Base-by-base conservation (phyloP, 1,140 invertebrate species). In the Orius insidiosus region DNA sequence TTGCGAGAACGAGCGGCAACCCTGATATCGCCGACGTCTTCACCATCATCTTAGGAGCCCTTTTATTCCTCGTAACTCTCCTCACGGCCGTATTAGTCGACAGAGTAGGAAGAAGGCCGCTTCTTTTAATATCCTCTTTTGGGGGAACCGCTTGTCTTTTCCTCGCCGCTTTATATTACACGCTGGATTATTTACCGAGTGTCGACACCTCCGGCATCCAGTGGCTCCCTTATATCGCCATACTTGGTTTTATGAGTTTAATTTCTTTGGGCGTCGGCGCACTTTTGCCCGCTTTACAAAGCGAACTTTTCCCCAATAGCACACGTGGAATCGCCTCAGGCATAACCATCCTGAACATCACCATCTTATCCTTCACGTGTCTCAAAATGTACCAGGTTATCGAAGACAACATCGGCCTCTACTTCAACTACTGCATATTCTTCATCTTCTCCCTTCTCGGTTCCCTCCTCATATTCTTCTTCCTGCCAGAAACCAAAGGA, bases 401-500 rank as follows among this genome's bases (percentile, higher is more conserved):
- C 4, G 60, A 63, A 0, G 54, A 63, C 0, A 59, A 64, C 0
- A 63, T 86, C 5, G 78, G 78, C 5, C 70, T 70, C 33, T 74
- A 79, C 54, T 70, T 69, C 3, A 76, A 78, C 3, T 92, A 86
- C 65, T 85, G 78, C 69, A 64, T 87, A 13, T 93, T 93, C 59
- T 67, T 76, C 6, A 66, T 67, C 1, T 75, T 74, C 59, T 81
- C 79, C 37, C 61, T 77, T 5, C 16, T 72, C 0, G 71, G 80
- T 15, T 39, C 45, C 10, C 13, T 51, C 1, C 79, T 78, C 54
- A 69, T 73, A 0, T 62, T 78, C 16, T 64, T 65, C 40, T 67
- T 76, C 46, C 68, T 89, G 10, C 83, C 84, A 0, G 85, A 89
- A 63, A 89, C 85, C 0, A 87, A 85, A 63, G 79, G 79, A 5